These are phyloP conservation scores for Spongia lamella DNA, from an alignment of 37 sponge, comb jelly and placozoan species.

Conservation along the genomic window DNA sequence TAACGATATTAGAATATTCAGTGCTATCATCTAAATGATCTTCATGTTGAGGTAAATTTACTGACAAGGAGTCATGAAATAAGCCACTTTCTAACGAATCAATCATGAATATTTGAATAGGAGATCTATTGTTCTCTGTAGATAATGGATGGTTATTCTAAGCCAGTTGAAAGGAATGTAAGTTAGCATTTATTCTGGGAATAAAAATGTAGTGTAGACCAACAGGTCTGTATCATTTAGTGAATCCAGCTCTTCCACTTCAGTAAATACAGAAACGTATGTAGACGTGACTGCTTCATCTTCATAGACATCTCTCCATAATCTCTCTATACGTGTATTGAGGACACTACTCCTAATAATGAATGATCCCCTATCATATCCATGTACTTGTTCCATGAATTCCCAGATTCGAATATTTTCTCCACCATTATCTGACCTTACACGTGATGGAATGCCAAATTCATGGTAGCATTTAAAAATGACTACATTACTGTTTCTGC, in stretches of 20 bases:
- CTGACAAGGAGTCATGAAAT: background rate
- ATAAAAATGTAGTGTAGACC: background rate
- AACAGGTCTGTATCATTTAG: constrained; percentile 1
- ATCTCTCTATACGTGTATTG: background rate
- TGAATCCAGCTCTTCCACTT: background rate
- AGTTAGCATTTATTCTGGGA: constrained; percentile 1
- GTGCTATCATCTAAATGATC: too few relatives aligned
- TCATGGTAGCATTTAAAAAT: background rate
- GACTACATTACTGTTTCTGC: constrained; percentile 1
- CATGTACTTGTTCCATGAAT: background rate
- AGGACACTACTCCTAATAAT: background rate
- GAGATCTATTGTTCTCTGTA: constrained; percentile 1
- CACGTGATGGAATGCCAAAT: background rate
- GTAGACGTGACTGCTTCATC: background rate
- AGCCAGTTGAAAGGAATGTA: background rate
- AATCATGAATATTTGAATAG: background rate
- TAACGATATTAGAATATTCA: too few relatives aligned
- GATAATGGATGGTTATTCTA: constrained; percentile 2
- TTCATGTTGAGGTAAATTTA: too few relatives aligned
- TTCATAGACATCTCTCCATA: constrained; percentile 5
- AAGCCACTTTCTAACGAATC: background rate
- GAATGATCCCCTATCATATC: background rate
- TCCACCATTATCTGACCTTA: constrained; percentile 1
- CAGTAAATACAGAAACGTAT: background rate
- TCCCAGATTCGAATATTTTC: background rate